Evolutionary conservation across 2,797 vertebrate species (phyloP).

Genomic region (Smutsia gigantea): DNA sequence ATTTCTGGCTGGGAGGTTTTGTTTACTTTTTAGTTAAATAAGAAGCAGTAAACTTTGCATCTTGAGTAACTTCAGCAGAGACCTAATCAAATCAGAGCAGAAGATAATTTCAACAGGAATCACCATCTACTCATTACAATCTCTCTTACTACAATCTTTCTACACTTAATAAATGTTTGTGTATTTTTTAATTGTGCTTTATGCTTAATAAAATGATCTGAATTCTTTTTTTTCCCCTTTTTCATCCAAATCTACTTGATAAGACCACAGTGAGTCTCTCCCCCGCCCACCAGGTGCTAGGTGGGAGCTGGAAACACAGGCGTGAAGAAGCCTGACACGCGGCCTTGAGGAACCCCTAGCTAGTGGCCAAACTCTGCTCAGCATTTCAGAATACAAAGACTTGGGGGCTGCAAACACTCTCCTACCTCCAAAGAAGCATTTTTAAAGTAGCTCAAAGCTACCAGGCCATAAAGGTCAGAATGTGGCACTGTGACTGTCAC

Average conservation of each 20-base stretch:
- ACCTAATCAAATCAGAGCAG: neutral
- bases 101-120: neutral
- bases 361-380: neutral
- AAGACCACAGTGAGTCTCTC: neutral
- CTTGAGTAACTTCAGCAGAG: neutral
- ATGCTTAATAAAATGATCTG: neutral
- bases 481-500: neutral
- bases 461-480: neutral
- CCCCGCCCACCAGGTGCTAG: neutral
- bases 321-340: neutral
- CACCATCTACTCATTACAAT: neutral
- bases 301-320: neutral
- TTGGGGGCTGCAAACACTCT: neutral
- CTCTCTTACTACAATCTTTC: neutral
- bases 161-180: neutral
- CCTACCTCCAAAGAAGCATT: neutral
- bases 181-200: neutral
- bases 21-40: neutral
- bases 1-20: neutral
- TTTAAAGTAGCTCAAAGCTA: neutral
- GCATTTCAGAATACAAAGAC: neutral
- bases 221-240: neutral
- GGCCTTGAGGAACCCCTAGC: neutral
- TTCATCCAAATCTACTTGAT: neutral
- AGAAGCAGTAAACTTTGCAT: neutral